Conservation (phyloP, 35 echinoderm and acorn worm genomes). For the Stichopus chloronotus region DNA sequence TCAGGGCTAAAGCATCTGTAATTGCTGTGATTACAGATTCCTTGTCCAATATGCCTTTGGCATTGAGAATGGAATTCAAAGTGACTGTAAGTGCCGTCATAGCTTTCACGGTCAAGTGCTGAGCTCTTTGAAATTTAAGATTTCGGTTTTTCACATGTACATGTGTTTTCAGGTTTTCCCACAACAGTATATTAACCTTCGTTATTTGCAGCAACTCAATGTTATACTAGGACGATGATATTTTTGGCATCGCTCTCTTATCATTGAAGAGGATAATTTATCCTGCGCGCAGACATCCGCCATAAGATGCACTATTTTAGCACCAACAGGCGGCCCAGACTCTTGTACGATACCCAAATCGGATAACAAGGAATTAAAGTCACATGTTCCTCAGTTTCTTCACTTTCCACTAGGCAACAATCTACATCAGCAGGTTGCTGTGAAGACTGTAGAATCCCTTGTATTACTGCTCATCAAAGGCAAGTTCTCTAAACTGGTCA, state of each 20-base stretch:
- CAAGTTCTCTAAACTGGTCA: neutral
- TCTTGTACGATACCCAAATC: neutral
- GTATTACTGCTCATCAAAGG: neutral
- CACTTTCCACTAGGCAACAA: slow-evolving; percentile 1
- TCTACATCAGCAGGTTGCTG: neutral
- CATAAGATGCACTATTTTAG: neutral
- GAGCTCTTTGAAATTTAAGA: too few relatives aligned
- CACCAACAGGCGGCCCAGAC: neutral
- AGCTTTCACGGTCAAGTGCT: too few relatives aligned
- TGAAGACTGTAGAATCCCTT: slow-evolving; percentile 3
- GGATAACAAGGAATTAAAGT: neutral
- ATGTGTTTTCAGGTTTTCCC: neutral
- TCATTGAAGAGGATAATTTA: too few relatives aligned
- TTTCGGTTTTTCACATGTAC: slow-evolving; percentile 2
- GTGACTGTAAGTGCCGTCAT: slow-evolving; percentile 15
- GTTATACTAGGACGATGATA: neutral
- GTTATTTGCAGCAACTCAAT: slow-evolving; percentile 2
- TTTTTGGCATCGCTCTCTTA: too few relatives aligned
- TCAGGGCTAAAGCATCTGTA: neutral
- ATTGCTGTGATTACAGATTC: neutral
- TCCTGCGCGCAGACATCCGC: neutral
- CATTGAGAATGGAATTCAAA: neutral
- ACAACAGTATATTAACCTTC: neutral
- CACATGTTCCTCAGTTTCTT: slow-evolving; percentile 9
- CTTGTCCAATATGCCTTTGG: neutral